A percentile compares a stretch with the other conserved stretches of the same genome.
Evolutionary conservation across 2,888 invertebrate species (phyloP).

Genomic region (Dorcus hopei): DNA sequence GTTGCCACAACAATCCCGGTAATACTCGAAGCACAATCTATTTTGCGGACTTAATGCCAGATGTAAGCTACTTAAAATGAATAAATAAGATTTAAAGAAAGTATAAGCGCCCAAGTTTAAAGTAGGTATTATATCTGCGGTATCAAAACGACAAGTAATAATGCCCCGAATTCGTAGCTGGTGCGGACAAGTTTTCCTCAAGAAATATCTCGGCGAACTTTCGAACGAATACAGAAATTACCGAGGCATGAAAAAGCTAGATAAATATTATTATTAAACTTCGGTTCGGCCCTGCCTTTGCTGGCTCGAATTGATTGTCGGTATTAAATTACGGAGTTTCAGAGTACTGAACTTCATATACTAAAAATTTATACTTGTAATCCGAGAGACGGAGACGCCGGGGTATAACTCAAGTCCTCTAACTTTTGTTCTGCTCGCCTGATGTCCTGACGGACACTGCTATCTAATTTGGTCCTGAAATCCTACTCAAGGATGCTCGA

Average conservation of each 20-base stretch:
- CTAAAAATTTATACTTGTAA: too few relatives aligned
- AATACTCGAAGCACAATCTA: neutral
- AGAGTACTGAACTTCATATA: neutral
- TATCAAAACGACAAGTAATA: neutral
- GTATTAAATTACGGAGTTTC: neutral
- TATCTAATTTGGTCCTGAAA: constrained; percentile 15
- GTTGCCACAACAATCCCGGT: too few relatives aligned
- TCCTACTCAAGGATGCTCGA: constrained; percentile 13
- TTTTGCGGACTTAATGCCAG: neutral
- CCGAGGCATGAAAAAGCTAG: constrained; percentile 10
- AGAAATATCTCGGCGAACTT: neutral
- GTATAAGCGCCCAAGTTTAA: neutral
- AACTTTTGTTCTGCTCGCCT: too few relatives aligned
- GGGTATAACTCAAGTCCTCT: too few relatives aligned
- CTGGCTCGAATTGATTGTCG: neutral
- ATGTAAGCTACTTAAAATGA: constrained; percentile 6
- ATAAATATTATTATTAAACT: constrained; percentile 20
- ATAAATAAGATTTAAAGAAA: constrained; percentile 13
- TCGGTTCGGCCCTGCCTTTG: neutral
- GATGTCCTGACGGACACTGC: neutral
- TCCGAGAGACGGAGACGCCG: too few relatives aligned
- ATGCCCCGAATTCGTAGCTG: neutral
- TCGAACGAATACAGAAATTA: neutral
- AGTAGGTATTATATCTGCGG: neutral
- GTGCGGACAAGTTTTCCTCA: neutral